Evolutionary conservation across 1,140 invertebrate genomes (phyloP).

Genomic region (Aleiodes sp.): DNA sequence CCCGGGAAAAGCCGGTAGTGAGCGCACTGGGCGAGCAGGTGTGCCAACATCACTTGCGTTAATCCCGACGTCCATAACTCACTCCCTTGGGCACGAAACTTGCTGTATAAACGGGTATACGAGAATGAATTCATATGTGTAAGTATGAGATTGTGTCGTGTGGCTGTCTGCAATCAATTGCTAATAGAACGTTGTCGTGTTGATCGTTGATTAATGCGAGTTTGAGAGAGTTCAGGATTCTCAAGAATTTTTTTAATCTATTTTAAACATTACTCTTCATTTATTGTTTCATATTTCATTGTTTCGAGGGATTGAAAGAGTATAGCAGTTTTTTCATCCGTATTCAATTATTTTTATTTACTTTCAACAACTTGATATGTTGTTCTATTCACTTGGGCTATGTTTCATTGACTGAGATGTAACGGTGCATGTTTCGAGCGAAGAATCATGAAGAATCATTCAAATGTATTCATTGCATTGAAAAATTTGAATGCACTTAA

Average conservation of each 20-base stretch:
- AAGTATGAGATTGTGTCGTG: background rate
- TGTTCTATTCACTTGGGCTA: too few relatives aligned
- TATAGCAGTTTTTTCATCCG: too few relatives aligned
- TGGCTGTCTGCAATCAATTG: conserved; percentile 5
- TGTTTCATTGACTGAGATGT: too few relatives aligned
- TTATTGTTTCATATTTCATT: too few relatives aligned
- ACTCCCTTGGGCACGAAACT: conserved; percentile 25
- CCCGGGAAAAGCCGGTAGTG: conserved; percentile 12
- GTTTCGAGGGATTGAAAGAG: too few relatives aligned
- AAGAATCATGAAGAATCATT: too few relatives aligned
- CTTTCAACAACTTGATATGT: too few relatives aligned
- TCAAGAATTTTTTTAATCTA: background rate
- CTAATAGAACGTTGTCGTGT: background rate
- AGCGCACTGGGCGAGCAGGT: conserved; percentile 47
- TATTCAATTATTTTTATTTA: too few relatives aligned
- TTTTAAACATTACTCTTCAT: too few relatives aligned
- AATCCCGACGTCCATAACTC: conserved; percentile 53
- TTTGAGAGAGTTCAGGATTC: background rate
- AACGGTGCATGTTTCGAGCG: too few relatives aligned
- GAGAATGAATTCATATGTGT: conserved; percentile 14
- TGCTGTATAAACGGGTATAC: conserved; percentile 2
- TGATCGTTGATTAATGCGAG: background rate
- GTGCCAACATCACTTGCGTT: conserved; percentile 55
- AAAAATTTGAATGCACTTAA: too few relatives aligned
- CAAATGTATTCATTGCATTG: too few relatives aligned